phyloP scores from a whole-genome alignment of 2,888 invertebrate genomes.

The Cryptus armator region DNA sequence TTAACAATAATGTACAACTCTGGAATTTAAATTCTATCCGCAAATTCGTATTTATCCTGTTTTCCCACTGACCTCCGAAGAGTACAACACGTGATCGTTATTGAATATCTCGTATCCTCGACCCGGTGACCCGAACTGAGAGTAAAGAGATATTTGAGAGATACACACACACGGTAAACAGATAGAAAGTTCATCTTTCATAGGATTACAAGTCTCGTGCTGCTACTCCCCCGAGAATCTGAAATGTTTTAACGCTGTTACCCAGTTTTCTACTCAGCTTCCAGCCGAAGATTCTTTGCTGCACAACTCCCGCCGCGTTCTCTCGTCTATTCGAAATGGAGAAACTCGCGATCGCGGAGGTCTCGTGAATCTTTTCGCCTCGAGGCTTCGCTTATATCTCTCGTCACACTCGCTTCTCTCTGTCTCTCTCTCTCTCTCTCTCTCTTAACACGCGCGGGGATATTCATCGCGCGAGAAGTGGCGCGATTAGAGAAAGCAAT shows the following conservation, averaged over 20 bases:
- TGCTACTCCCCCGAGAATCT: conserved; percentile 8
- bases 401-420: neutral
- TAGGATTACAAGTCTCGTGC: neutral
- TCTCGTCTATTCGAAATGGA: neutral
- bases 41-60: neutral
- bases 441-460: neutral
- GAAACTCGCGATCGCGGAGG: neutral
- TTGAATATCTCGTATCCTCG: conserved; percentile 48
- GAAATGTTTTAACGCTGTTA: conserved; percentile 1
- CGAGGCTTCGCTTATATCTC: neutral
- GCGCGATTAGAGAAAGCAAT: conserved; percentile 51
- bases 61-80: neutral
- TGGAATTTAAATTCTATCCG: neutral
- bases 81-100: neutral
- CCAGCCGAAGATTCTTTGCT: neutral
- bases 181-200: conserved; percentile 79
- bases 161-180: conserved; percentile 68
- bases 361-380: conserved; percentile 17
- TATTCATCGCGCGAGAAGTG: conserved; percentile 37
- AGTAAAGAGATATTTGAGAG: conserved; percentile 78
- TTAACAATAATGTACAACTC: neutral
- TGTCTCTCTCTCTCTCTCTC: no score
- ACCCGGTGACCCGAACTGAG: conserved; percentile 70
- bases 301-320: neutral
- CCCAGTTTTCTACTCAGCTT: conserved; percentile 10